Percentiles rank a stretch among this genome's conserved stretches.
phyloP scores from a whole-genome alignment of 2,797 vertebrate genomes.

The Pitangus sulphuratus region DNA sequence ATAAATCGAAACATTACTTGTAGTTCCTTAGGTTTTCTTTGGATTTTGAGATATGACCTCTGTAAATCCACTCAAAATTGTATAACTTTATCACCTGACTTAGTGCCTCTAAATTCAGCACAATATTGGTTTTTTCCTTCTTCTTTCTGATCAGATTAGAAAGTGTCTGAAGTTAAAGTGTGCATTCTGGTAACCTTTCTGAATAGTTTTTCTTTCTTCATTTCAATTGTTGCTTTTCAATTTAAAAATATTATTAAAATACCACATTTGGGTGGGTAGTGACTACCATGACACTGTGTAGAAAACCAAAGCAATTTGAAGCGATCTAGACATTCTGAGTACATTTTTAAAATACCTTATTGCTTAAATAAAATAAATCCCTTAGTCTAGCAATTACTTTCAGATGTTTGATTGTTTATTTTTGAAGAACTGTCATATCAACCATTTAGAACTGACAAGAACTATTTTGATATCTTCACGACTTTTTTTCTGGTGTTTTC shows the following conservation, averaged over 20 bases:
- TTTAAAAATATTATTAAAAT: constrained; percentile 52
- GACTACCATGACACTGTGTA: neutral
- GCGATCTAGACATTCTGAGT: constrained; percentile 23
- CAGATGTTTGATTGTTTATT: constrained; percentile 56
- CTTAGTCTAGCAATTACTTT: constrained; percentile 59
- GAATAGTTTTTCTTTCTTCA: neutral
- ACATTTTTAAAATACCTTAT: constrained; percentile 64
- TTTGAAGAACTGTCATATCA: constrained; percentile 38
- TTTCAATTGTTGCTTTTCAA: neutral
- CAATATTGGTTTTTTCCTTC: neutral
- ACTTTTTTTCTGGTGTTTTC: constrained; percentile 25
- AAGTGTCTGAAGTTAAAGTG: neutral
- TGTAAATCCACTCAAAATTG: neutral
- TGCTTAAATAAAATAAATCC: constrained; percentile 67
- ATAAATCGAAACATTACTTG: neutral
- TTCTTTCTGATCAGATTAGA: neutral
- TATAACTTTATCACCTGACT: constrained; percentile 6
- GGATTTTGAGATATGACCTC: neutral
- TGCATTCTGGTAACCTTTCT: neutral
- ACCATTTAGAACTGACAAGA: constrained; percentile 25
- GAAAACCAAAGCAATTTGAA: constrained; percentile 41
- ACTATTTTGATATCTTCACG: constrained; percentile 6
- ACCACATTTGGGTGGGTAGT: constrained; percentile 26
- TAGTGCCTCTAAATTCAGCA: neutral
- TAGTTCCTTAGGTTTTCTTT: neutral